A percentile compares a stretch with the other conserved stretches of the same genome.
Conservation (phyloP, 2,888 invertebrate genomes). For the Ypsolopha scabrella region DNA sequence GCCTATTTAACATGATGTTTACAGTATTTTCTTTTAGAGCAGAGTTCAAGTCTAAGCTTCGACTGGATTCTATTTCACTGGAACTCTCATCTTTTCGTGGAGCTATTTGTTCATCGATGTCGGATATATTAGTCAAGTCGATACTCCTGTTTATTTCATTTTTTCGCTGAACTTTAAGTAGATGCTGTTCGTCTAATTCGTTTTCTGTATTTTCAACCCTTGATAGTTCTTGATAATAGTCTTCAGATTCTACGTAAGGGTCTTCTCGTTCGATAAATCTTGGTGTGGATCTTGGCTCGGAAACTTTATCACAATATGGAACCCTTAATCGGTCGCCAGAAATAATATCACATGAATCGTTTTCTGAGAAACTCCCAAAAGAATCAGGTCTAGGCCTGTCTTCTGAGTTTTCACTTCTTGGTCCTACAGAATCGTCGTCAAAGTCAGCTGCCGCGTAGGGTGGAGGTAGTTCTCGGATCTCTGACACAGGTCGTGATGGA, state of each 20-base stretch:
- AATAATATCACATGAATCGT: slow-evolving; percentile 56
- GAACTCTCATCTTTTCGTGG: slow-evolving; percentile 36
- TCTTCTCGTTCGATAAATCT: slow-evolving; percentile 61
- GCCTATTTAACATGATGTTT: slow-evolving; percentile 48
- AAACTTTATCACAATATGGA: slow-evolving; percentile 50
- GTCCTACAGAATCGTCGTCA: slow-evolving; percentile 59
- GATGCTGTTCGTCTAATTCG: slow-evolving; percentile 51
- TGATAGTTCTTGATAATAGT: slow-evolving; percentile 44
- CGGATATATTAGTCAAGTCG: slow-evolving; percentile 34
- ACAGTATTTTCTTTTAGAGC: slow-evolving; percentile 55
- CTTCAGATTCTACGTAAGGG: slow-evolving; percentile 57
- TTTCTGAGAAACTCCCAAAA: slow-evolving; percentile 61
- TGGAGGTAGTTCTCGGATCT: slow-evolving; percentile 68
- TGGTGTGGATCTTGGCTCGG: slow-evolving; percentile 55
- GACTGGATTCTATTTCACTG: slow-evolving; percentile 46
- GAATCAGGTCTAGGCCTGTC: slow-evolving; percentile 58
- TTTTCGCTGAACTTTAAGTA: slow-evolving; percentile 55
- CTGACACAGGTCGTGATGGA: slow-evolving; percentile 66
- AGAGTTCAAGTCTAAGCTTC: slow-evolving; percentile 38
- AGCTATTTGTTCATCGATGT: slow-evolving; percentile 26
- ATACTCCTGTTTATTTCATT: slow-evolving; percentile 60
- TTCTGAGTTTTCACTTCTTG: slow-evolving; percentile 59
- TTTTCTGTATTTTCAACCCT: slow-evolving; percentile 52
- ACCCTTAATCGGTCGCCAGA: slow-evolving; percentile 38
- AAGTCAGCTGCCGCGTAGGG: slow-evolving; percentile 62